Evolutionary conservation across 2,113 vertebrate genomes (phyloP), one percentile per base, ranked within the genome.

Genomic region (Callospermophilus lateralis): DNA sequence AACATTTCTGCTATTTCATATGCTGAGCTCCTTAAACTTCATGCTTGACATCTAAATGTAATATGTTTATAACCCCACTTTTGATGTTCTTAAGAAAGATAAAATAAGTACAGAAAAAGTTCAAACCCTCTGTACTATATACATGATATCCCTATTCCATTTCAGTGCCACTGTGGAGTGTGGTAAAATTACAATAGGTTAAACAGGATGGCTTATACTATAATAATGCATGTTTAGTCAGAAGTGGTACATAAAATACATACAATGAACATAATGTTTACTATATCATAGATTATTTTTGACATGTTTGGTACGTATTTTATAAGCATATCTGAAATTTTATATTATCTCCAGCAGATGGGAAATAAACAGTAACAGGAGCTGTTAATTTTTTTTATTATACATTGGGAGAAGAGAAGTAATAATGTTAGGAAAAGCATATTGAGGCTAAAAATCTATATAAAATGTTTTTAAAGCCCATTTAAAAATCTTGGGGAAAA

Each of bases 291-390:
- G 89, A 95, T 97, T 97, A 93, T 90, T 93, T 97, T 97, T 95
- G 92, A 73, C 94, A 91, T 91, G 97, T 96, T 96, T 24, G 48
- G 80, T 93, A 86, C 96, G 83, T 97, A 94, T 95, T 97, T 98
- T 97, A 96, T 95, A 98, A 97, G 95, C 68, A 72, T 95, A 96
- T 97, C 78, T 95, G 93, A 96, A 97, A 96, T 96, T 97, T 98
- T 98, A 94, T 94, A 95, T 96, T 48, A 78, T 93, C 51, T 96
- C 61, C 84, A 97, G 84, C 98, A 98, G 97, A 98, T 96, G 96
- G 98, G 90, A 95, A 95, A 96, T 98, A 97, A 98, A 98, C 84
- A 96, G 92, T 86, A 97, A 97, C 42, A 95, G 93, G 81, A 97
- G 67, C 74, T 97, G 78, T 97, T 97, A 97, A 96, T 97, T 93